A percentile compares a stretch with the other conserved stretches of the same genome.
Conservation (phyloP, 2,113 vertebrate genomes). For the Blennius ocellaris region DNA sequence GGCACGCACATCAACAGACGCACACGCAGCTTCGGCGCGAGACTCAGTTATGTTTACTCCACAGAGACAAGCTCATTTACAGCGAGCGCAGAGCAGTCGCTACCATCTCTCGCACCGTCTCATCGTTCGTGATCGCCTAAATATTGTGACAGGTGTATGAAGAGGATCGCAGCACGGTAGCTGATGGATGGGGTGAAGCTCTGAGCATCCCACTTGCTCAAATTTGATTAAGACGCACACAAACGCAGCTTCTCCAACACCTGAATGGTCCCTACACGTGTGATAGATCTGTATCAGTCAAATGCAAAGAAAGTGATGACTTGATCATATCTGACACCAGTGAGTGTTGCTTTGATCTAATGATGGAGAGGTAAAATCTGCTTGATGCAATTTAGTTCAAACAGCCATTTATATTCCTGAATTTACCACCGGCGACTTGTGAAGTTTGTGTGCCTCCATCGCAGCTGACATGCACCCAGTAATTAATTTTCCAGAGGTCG, state of each 20-base stretch:
- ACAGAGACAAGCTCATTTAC: conserved; percentile 59
- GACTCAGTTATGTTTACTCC: conserved; percentile 47
- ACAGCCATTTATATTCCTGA: conserved; percentile 54
- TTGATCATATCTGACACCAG: conserved; percentile 49
- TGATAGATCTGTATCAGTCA: conserved; percentile 26
- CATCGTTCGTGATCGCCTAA: conserved; percentile 52
- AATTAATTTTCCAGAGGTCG: conserved; percentile 43
- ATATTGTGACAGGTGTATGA: conserved; percentile 62
- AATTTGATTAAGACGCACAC: conserved; percentile 43
- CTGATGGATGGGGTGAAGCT: conserved; percentile 50
- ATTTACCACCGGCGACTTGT: conserved; percentile 33
- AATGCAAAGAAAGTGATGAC: conserved; percentile 40
- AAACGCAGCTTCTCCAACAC: conserved; percentile 14
- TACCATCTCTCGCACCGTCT: conserved; percentile 34
- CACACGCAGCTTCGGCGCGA: conserved; percentile 6
- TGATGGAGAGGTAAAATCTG: conserved; percentile 42
- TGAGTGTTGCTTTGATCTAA: conserved; percentile 38
- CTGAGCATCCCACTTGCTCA: conserved; percentile 1
- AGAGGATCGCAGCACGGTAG: conserved; percentile 39
- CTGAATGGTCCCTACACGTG: conserved; percentile 22
- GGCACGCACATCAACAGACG: conserved; percentile 31
- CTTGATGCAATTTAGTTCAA: conserved; percentile 48
- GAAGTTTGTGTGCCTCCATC: conserved; percentile 29
- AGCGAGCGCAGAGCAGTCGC: conserved; percentile 49
- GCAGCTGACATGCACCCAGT: conserved; percentile 18